Percentiles rank a stretch among this genome's conserved stretches.
These are phyloP conservation scores for Aurelia sp. DNA, from an alignment of 30 jellyfish, hydroid and myxozoan genomes.

Conservation along the genomic window DNA sequence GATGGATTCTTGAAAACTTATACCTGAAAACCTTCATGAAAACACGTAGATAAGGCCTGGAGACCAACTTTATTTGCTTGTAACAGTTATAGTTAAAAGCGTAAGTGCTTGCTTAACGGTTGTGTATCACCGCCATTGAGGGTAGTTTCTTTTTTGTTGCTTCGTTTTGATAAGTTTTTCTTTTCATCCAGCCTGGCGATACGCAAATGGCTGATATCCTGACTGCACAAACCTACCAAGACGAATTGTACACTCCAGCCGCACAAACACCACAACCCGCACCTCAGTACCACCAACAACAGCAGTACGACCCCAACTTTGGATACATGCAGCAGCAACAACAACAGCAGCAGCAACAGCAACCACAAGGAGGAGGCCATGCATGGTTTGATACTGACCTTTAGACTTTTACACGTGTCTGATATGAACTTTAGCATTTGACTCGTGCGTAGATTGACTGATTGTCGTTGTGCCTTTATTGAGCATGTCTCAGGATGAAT, in stretches of 20 bases:
- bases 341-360: constrained; percentile 75
- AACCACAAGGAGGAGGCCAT: constrained; percentile 81
- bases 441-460: constrained; percentile 33
- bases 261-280: constrained; percentile 79
- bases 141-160: no score
- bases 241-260: constrained; percentile 91
- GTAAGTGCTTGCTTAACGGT: no score
- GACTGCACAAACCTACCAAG: constrained; percentile 98
- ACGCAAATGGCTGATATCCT: constrained; percentile 99
- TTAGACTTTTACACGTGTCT: constrained; percentile 36
- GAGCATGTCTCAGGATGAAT: background rate
- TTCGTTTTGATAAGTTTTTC: no score
- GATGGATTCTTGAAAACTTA: no score
- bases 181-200: constrained; percentile 94
- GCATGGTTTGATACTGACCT: constrained; percentile 99
- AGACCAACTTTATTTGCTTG: no score
- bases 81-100: no score
- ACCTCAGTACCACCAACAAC: constrained; percentile 81
- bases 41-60: no score
- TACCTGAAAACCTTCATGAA: no score
- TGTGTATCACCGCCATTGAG: no score
- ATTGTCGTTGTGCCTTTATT: constrained; percentile 6
- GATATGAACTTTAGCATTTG: constrained; percentile 15
- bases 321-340: constrained; percentile 76
- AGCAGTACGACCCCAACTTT: constrained; percentile 69